These are phyloP conservation scores for Tetranychus truncatus DNA, from an alignment of 2,888 invertebrate species.

Conservation along the genomic window DNA sequence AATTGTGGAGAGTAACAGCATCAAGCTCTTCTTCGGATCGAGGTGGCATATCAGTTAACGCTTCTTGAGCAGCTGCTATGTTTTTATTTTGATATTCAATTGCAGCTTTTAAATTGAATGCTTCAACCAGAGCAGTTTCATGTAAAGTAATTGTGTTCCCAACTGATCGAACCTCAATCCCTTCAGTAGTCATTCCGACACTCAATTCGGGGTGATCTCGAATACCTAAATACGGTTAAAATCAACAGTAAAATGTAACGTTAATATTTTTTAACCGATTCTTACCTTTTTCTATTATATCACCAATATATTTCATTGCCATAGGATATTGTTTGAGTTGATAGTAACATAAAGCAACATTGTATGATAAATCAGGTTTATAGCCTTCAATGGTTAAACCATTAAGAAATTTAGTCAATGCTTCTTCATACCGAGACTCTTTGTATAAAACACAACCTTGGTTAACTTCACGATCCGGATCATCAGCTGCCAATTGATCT, in stretches of 20 bases:
- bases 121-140: constrained; percentile 88
- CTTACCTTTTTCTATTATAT: constrained; percentile 78
- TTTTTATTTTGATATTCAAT: constrained; percentile 86
- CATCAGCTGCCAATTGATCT: constrained; percentile 67
- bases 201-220: constrained; percentile 50
- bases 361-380: constrained; percentile 61
- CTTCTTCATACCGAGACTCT: constrained; percentile 72
- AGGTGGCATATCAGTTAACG: constrained; percentile 46
- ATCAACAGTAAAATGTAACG: background rate
- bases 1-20: constrained; percentile 89
- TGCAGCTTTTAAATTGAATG: constrained; percentile 93
- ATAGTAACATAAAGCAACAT: constrained; percentile 84
- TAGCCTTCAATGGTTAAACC: constrained; percentile 62
- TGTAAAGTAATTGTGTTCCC: constrained; percentile 84
- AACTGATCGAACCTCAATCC: constrained; percentile 61
- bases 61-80: constrained; percentile 65
- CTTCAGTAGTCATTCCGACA: constrained; percentile 87
- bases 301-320: constrained; percentile 76
- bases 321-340: constrained; percentile 78
- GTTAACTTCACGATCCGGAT: constrained; percentile 83
- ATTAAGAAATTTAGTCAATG: constrained; percentile 66
- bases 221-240: constrained; percentile 2
- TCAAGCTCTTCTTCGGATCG: constrained; percentile 89
- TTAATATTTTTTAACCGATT: background rate
- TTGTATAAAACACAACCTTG: constrained; percentile 84